Conservation (phyloP, 2,797 vertebrate genomes). For the Argentina silus region DNA sequence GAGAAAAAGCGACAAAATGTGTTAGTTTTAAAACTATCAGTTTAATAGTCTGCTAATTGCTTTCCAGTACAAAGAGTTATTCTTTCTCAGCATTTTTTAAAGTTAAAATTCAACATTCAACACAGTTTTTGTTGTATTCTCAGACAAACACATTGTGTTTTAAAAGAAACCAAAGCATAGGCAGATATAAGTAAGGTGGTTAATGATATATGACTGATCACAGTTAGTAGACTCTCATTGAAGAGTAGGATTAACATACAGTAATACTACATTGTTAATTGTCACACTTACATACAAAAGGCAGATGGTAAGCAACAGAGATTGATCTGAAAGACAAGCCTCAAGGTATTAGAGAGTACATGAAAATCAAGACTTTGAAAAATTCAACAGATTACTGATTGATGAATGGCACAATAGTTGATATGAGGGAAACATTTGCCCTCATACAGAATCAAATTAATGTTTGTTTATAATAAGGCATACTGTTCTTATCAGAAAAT, state of each 20-base stretch:
- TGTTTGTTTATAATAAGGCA: constrained; percentile 75
- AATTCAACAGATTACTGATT: constrained; percentile 23
- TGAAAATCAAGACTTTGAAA: constrained; percentile 58
- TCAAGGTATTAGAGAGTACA: constrained; percentile 49
- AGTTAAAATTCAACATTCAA: constrained; percentile 72
- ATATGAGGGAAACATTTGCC: constrained; percentile 5
- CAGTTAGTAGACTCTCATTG: constrained; percentile 78
- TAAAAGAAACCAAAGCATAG: constrained; percentile 71
- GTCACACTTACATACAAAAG: constrained; percentile 71
- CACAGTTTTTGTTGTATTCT: constrained; percentile 57
- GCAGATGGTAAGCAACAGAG: constrained; percentile 75
- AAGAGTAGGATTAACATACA: constrained; percentile 76
- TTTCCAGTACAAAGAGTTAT: constrained; percentile 80
- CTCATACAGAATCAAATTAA: constrained; percentile 53
- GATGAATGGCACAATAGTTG: constrained; percentile 36
- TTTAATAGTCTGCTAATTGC: constrained; percentile 75
- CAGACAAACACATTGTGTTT: constrained; percentile 61
- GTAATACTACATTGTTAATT: constrained; percentile 73
- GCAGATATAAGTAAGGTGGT: constrained; percentile 78
- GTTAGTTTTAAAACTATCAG: constrained; percentile 81
- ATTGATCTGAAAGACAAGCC: constrained; percentile 60
- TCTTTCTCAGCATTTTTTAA: constrained; percentile 70
- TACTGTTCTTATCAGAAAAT: constrained; percentile 76
- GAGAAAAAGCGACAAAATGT: constrained; percentile 84
- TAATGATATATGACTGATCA: constrained; percentile 80